phyloP scores from a whole-genome alignment of 2,888 invertebrate species.

The Nymphalis c-album region DNA sequence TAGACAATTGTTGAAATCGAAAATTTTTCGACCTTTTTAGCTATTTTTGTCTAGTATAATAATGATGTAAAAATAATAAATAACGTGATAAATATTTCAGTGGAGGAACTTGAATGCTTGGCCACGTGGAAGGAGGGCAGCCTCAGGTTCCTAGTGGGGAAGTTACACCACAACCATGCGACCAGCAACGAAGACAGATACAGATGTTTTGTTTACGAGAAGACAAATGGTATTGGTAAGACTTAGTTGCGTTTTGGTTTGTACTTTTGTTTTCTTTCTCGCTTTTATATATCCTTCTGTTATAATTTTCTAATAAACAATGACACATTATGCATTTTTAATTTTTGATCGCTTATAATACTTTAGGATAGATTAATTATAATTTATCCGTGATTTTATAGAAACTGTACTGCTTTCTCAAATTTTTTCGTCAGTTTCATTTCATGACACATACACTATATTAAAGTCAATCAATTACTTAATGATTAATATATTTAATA shows the following conservation, averaged over 20 bases:
- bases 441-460: too few species aligned
- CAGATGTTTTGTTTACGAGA: conserved; percentile 97
- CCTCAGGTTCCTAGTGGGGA: conserved; percentile 93
- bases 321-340: not conserved
- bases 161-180: conserved; percentile 93
- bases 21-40: too few species aligned
- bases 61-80: too few species aligned
- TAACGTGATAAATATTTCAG: conserved; percentile 65
- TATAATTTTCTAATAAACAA: not conserved
- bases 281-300: conserved; percentile 1
- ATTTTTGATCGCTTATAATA: too few species aligned
- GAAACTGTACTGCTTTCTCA: too few species aligned
- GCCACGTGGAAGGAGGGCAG: conserved; percentile 98
- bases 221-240: conserved; percentile 84
- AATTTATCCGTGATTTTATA: too few species aligned
- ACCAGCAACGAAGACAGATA: conserved; percentile 96
- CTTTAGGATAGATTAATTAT: too few species aligned
- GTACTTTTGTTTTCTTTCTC: conserved; percentile 22
- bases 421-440: too few species aligned
- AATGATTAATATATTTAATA: too few species aligned
- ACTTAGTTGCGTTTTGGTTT: conserved; percentile 41
- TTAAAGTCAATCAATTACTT: too few species aligned
- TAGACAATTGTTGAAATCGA: too few species aligned
- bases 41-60: too few species aligned
- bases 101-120: conserved; percentile 94